Evolutionary conservation across 2,797 vertebrate genomes (phyloP).

Genomic region (Galago senegalensis): DNA sequence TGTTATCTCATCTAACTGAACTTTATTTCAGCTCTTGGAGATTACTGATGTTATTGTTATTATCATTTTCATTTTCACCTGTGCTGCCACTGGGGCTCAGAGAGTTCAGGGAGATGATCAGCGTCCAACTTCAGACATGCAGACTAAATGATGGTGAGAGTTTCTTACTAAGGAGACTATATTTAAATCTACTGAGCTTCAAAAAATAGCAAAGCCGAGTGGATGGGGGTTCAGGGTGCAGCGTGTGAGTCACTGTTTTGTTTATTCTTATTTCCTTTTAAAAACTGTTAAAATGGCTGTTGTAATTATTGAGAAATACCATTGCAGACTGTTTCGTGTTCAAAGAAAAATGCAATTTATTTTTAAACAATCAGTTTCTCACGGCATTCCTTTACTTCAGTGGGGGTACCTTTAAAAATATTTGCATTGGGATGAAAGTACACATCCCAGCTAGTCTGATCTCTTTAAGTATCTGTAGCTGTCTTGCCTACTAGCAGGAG

Average conservation of each 20-base stretch:
- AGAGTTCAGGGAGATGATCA: not conserved
- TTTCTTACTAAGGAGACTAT: not conserved
- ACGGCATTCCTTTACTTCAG: conserved; percentile 34
- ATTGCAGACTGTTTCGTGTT: conserved; percentile 12
- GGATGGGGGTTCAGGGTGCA: not conserved
- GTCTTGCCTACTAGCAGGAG: not conserved
- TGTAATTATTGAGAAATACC: conserved; percentile 33
- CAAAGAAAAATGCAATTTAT: conserved; percentile 33
- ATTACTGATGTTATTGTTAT: not conserved
- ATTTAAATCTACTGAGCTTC: conserved; percentile 13
- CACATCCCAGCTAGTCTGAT: not conserved
- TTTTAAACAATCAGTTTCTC: conserved; percentile 44
- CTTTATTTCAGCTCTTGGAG: not conserved
- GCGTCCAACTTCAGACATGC: not conserved
- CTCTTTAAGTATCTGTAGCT: not conserved
- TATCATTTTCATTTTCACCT: conserved; percentile 30
- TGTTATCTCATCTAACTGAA: not conserved
- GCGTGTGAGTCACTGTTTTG: conserved; percentile 29
- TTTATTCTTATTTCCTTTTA: conserved; percentile 54
- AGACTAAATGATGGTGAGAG: not conserved
- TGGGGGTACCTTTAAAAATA: not conserved
- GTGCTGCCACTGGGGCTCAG: not conserved
- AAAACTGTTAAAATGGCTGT: conserved; percentile 15
- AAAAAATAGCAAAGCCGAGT: conserved; percentile 3
- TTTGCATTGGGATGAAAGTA: conserved; percentile 13